Base-by-base conservation (phyloP, 2,888 invertebrate species). In the Aphodius granarius region DNA sequence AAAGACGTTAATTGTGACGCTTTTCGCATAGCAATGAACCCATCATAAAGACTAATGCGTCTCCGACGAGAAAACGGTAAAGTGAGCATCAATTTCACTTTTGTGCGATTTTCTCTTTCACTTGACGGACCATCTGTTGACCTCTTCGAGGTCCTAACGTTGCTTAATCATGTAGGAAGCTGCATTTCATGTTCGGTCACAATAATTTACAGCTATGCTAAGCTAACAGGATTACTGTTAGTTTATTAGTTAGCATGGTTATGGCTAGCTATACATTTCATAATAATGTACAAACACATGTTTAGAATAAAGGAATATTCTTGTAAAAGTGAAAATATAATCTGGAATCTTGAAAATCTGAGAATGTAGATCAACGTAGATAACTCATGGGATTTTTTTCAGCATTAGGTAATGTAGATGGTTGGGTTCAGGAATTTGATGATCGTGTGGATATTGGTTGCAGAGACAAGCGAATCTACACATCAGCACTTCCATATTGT, bases 361-460 rank as follows among this genome's bases (percentile, higher is more conserved):
- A n/a, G n/a, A n/a, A n/a, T n/a, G n/a, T n/a, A n/a, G n/a, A n/a
- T n/a, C n/a, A n/a, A n/a, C n/a, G n/a, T n/a, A n/a, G n/a, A n/a
- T n/a, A n/a, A n/a, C n/a, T n/a, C n/a, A n/a, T n/a, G n/a, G n/a
- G n/a, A n/a, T n/a, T n/a, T n/a, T n/a, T n/a, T n/a, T n/a, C n/a
- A n/a, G n/a, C n/a, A n/a, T n/a, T n/a, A n/a, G n/a, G n/a, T n/a
- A n/a, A n/a, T n/a, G 43, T 43, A 9, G 73, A 75, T 9, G 70
- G 74, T 15, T 75, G 76, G 75, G 22, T 74, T n/a, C 22, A 19
- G 19, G 78, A 79, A 23, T 74, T 68, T 16, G 72, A 75, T 3
- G 65, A 76, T 17, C 76, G 65, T 16, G 65, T 76, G 21, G 71
- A 23, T 23, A 65, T 80, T 19, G 80, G 80, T 15, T 80, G 80